A percentile compares a stretch with the other conserved stretches of the same genome.
phyloP scores from a whole-genome alignment of 2,888 invertebrate genomes.

The Drosophila lutescens region DNA sequence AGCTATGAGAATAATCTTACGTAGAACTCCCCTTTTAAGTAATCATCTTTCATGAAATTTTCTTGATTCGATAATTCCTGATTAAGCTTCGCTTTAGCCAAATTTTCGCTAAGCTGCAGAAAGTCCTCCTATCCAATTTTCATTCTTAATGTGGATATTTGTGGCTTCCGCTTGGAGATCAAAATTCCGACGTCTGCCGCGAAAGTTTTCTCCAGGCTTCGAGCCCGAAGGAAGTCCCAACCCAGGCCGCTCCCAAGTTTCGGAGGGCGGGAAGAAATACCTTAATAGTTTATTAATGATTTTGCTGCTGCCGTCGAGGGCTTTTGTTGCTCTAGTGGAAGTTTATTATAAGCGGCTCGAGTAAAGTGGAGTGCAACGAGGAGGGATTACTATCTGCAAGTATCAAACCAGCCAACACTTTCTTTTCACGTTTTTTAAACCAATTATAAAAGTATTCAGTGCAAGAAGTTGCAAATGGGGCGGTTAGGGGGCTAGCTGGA shows the following conservation, averaged over 20 bases:
- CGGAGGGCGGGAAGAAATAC: slow-evolving; percentile 51
- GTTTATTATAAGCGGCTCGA: slow-evolving; percentile 62
- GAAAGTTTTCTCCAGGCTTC: slow-evolving; percentile 48
- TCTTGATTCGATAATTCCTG: neutral
- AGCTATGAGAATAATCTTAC: no score
- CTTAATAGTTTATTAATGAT: slow-evolving; percentile 78
- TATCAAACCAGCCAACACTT: slow-evolving; percentile 65
- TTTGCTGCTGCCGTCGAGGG: slow-evolving; percentile 48
- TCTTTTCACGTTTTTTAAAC: slow-evolving; percentile 74
- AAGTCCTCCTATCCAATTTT: slow-evolving; percentile 44
- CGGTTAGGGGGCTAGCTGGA: neutral
- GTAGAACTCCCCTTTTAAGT: no score
- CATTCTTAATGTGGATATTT: slow-evolving; percentile 45
- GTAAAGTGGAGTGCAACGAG: slow-evolving; percentile 19
- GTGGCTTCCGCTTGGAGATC: slow-evolving; percentile 58
- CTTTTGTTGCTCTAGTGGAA: slow-evolving; percentile 47
- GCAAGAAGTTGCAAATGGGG: slow-evolving; percentile 33
- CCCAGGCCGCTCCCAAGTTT: slow-evolving; percentile 3
- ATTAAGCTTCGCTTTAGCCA: neutral
- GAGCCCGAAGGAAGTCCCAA: neutral
- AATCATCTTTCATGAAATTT: neutral
- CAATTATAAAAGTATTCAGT: slow-evolving; percentile 73
- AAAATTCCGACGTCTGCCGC: slow-evolving; percentile 57
- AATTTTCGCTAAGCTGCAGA: neutral
- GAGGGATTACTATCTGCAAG: slow-evolving; percentile 63